Percentiles rank a stretch among this genome's conserved stretches.
These are phyloP conservation scores for Engystomops pustulosus DNA, from an alignment of 2,113 vertebrate genomes.

Conservation along the genomic window DNA sequence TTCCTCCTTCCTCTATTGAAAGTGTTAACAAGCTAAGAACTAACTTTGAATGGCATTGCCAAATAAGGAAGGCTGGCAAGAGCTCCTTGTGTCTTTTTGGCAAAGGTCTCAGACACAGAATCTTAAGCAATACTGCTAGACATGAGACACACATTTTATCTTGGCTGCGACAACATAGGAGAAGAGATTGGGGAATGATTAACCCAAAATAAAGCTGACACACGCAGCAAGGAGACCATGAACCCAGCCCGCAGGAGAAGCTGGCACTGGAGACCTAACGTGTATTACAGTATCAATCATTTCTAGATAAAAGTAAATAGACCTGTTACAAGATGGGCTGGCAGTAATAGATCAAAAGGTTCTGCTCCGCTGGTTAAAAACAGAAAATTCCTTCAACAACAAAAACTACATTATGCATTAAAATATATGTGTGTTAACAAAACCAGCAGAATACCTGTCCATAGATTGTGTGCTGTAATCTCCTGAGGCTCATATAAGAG, in stretches of 20 bases:
- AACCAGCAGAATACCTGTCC: no score
- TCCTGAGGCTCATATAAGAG: no score
- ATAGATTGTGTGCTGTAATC: no score
- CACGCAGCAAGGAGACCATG: not conserved
- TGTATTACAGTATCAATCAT: not conserved
- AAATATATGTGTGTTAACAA: no score
- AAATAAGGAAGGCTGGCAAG: conserved; percentile 32
- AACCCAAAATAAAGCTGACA: conserved; percentile 17
- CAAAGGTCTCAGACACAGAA: not conserved
- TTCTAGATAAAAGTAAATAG: no score
- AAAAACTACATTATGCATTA: no score
- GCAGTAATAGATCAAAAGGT: no score
- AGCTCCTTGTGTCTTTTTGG: conserved; percentile 4
- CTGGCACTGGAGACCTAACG: not conserved
- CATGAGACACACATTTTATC: conserved; percentile 8
- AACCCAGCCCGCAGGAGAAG: not conserved
- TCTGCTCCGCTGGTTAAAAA: no score
- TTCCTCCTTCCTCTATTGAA: not conserved
- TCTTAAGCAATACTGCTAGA: conserved; percentile 33
- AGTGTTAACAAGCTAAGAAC: not conserved
- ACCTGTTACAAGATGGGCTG: no score
- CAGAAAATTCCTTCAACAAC: no score
- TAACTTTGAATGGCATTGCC: conserved; percentile 1
- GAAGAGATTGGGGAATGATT: conserved; percentile 19
- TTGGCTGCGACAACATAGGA: not conserved